Evolutionary conservation across 1,140 invertebrate species (phyloP), one percentile per base, ranked within the genome.

Genomic region (Papilio helenus): DNA sequence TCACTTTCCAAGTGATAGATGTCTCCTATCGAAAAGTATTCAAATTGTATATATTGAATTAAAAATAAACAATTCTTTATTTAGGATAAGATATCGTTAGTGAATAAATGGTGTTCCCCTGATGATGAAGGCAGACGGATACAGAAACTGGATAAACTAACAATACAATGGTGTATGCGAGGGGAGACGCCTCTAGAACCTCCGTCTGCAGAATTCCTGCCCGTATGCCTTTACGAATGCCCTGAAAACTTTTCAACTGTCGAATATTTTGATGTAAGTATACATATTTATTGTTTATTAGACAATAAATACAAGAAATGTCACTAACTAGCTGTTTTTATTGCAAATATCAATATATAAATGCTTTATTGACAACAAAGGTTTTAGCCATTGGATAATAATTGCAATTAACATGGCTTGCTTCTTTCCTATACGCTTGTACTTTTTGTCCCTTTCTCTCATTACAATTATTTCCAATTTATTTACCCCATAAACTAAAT

Each of bases 181-280:
- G 90, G 94, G 20, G 94, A 95, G 80, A 84, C 90, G 8, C 94
- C 95, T 16, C 61, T 84, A 9, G 95, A 96, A 23, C 95, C 95
- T 16, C 90, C 95, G 18, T 95, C 92, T 65, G 82, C 93, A 0
- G 85, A 68, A 39, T 95, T 96, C 72, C 90, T 98, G 51, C 97
- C 97, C 9, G 95, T 98, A 74, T 94, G 97, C 81, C 93, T 97
- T 79, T 96, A 97, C 92, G 96, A 97, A 73, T 98, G 97, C 93
- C 97, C 97, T 1, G 96, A 96, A 16, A 96, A 97, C 86, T 98
- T 98, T 90, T 97, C 97, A 3, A 98, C 97, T 14, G 96, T 97
- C 10, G 96, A 97, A 81, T 98, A 98, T 90, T 98, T 97, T 93
- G 96, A 98, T 95, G 96, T 97, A 90, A 92, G 92, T 90, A 80